Evolutionary conservation across 2,888 invertebrate genomes (phyloP).

Genomic region (Mongoloraphidia duomilia): DNA sequence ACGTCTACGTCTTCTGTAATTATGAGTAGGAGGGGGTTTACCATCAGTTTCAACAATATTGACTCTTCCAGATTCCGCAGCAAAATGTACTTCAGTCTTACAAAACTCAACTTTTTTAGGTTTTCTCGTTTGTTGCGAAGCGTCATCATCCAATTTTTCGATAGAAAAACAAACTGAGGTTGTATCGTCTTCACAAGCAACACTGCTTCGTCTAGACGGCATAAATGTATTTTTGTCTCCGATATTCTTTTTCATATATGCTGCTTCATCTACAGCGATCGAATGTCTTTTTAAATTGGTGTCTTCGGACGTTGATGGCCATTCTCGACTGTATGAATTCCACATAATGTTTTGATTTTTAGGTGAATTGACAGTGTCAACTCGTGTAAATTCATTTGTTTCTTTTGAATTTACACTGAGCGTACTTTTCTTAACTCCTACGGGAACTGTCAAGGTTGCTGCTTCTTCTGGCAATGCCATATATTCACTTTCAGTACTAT

Average conservation of each 20-base stretch:
- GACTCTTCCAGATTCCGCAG: constrained; percentile 70
- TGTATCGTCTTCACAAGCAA: constrained; percentile 22
- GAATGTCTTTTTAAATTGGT: constrained; percentile 35
- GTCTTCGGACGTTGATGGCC: constrained; percentile 16
- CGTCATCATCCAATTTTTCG: constrained; percentile 26
- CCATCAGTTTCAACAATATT: constrained; percentile 80
- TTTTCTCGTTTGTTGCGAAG: constrained; percentile 29
- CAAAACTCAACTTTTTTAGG: constrained; percentile 72
- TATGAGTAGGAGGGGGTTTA: constrained; percentile 72
- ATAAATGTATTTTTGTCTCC: constrained; percentile 16
- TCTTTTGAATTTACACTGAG: no score
- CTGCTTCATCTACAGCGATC: constrained; percentile 41
- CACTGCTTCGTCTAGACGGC: constrained; percentile 19
- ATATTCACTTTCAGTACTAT: background rate
- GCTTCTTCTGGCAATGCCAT: no score
- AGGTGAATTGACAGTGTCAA: constrained; percentile 28
- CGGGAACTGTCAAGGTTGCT: no score
- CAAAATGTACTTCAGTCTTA: constrained; percentile 79
- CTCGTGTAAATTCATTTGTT: constrained; percentile 13
- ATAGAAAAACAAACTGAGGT: constrained; percentile 9
- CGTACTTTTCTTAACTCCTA: no score
- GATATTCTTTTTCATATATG: constrained; percentile 29
- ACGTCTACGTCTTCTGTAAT: constrained; percentile 55
- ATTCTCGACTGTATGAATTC: background rate
- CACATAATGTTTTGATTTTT: background rate